Percentiles rank a stretch among this genome's conserved stretches.
phyloP scores from a whole-genome alignment of 2,113 vertebrate species.

The Gavialis gangeticus region DNA sequence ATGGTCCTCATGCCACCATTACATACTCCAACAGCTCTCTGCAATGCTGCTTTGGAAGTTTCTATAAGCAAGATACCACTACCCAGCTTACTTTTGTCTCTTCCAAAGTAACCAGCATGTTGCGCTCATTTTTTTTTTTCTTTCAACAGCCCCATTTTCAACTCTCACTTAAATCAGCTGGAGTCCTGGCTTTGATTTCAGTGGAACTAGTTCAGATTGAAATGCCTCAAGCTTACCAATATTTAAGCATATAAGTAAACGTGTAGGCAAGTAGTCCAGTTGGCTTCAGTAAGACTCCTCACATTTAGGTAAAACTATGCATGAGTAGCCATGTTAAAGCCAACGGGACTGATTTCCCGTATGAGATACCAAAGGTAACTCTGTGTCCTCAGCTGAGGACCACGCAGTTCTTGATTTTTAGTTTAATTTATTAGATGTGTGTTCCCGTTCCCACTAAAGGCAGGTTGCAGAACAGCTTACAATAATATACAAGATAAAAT shows the following conservation, averaged over 20 bases:
- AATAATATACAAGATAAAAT: no score
- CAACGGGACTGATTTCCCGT: not conserved
- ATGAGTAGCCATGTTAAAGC: not conserved
- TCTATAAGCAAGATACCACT: not conserved
- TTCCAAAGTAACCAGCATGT: not conserved
- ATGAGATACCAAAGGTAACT: no score
- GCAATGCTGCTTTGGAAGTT: accelerated
- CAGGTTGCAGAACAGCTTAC: no score
- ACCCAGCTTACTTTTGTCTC: not conserved
- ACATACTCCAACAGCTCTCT: not conserved
- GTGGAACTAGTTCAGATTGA: not conserved
- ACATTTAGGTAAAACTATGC: accelerated
- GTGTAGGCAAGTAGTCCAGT: accelerated
- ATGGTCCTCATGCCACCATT: not conserved
- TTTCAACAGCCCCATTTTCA: not conserved
- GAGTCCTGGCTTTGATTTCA: accelerated
- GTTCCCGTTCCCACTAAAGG: no score
- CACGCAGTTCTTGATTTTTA: not conserved
- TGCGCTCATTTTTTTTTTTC: accelerated
- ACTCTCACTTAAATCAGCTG: not conserved
- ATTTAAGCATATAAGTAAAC: accelerated
- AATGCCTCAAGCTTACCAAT: not conserved
- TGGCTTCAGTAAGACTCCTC: accelerated
- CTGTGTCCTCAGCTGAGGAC: not conserved
- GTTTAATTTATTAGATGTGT: not conserved